Evolutionary conservation across 2,888 invertebrate species (phyloP).

Genomic region (Troglohyphantes excavatus): DNA sequence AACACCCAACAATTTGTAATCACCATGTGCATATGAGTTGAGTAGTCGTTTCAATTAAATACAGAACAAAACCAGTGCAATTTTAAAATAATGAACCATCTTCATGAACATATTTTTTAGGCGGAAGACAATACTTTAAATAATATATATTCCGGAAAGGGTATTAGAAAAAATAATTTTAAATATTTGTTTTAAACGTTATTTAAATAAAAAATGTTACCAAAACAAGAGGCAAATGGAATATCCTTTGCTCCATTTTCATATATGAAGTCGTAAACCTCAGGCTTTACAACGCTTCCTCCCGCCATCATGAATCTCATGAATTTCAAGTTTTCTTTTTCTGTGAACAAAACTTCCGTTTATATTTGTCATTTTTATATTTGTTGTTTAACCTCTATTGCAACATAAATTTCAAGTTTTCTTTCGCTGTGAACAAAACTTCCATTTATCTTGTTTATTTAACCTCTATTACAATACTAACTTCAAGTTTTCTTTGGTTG

Average conservation of each 20-base stretch:
- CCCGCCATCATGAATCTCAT: neutral
- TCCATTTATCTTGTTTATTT: conserved; percentile 83
- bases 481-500: neutral
- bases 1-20: no score
- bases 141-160: no score
- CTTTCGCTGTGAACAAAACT: neutral
- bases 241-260: conserved; percentile 84
- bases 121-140: no score
- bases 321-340: neutral
- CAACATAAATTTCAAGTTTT: conserved; percentile 2
- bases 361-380: conserved; percentile 84
- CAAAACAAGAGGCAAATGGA: conserved; percentile 83
- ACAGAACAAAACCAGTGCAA: no score
- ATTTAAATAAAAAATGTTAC: conserved; percentile 81
- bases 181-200: conserved; percentile 81
- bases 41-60: no score
- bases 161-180: no score
- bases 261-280: conserved; percentile 85
- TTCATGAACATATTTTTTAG: no score
- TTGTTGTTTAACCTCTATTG: conserved; percentile 84
- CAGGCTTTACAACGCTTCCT: conserved; percentile 81
- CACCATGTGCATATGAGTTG: no score
- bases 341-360: neutral
- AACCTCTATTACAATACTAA: conserved; percentile 81
- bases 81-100: no score